These are phyloP conservation scores for Agriopis aurantiaria DNA, from an alignment of 2,888 invertebrate genomes.

Conservation along the genomic window DNA sequence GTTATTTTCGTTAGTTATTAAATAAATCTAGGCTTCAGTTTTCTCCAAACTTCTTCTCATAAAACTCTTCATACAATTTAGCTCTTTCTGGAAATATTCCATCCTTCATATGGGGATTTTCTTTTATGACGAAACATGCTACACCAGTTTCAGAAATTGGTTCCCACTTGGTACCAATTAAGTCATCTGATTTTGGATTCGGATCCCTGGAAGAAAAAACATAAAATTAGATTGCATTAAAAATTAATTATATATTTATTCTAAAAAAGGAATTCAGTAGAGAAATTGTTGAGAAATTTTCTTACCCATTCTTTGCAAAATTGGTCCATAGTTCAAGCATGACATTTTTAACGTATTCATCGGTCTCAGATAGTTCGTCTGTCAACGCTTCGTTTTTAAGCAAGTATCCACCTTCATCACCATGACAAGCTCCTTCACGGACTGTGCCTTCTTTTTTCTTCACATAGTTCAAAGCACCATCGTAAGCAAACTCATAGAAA, in stretches of 20 bases:
- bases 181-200: slow-evolving; percentile 61
- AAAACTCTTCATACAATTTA: slow-evolving; percentile 68
- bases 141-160: slow-evolving; percentile 59
- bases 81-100: slow-evolving; percentile 67
- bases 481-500: slow-evolving; percentile 86
- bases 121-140: slow-evolving; percentile 68
- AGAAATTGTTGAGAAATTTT: neutral
- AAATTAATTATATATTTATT: neutral
- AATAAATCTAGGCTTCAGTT: slow-evolving; percentile 4
- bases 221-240: neutral
- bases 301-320: slow-evolving; percentile 86
- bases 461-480: slow-evolving; percentile 82
- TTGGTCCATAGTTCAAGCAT: slow-evolving; percentile 88
- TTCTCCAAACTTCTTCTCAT: slow-evolving; percentile 48
- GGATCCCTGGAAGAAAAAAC: slow-evolving; percentile 68
- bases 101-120: slow-evolving; percentile 65
- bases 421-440: slow-evolving; percentile 85
- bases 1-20: neutral
- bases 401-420: slow-evolving; percentile 87
- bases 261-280: neutral
- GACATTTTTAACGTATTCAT: slow-evolving; percentile 70
- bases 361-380: slow-evolving; percentile 59
- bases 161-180: slow-evolving; percentile 69
- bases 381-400: slow-evolving; percentile 70
- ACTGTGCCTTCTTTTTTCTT: slow-evolving; percentile 76